Evolutionary conservation across 2,113 vertebrate genomes (phyloP), one percentile per base, ranked within the genome.

Genomic region (Leuciscus idus): DNA sequence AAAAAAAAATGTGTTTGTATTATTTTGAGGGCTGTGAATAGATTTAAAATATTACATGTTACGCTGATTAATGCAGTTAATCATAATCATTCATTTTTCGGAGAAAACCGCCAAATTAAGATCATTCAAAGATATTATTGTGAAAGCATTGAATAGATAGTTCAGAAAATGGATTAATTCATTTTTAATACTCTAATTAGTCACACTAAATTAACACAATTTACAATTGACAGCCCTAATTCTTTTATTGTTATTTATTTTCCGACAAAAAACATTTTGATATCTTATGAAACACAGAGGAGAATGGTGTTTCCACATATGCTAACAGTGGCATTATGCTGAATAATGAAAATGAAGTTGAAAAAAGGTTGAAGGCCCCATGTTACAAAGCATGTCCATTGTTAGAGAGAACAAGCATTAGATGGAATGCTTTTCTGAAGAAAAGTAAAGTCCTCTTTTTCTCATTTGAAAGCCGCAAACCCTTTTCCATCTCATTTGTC

Each of bases 401-500:
- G 28, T 68, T 73, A 59, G 48, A 59, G 28, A 73, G 57, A 73
- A 26, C 6, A 28, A 73, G 82, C 68, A 57, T 84, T 84, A 57
- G 43, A 82, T 8, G 62, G 43, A 68, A 82, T 82, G 62, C 80
- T 82, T 82, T 82, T 83, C 68, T 59, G 50, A 39, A 72, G 81
- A 73, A 83, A 83, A 73, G 82, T 73, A 26, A 73, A 73, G 82
- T 57, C 80, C 62, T 82, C 68, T 84, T 43, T 73, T 84, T 73
- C 81, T 73, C 82, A 59, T 73, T 73, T 84, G 13, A 84, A 73
- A 84, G 82, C 82, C 50, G 82, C 68, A 84, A 73, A 73, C 82
- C 82, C 50, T 84, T 84, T 72, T 84, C 78, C 78, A 81, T 81
- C 85, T 74, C 48, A 81, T 81, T 86, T 84, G 68, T 84, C 68